phyloP scores from a whole-genome alignment of 2,113 vertebrate genomes.

The Rutilus rutilus region DNA sequence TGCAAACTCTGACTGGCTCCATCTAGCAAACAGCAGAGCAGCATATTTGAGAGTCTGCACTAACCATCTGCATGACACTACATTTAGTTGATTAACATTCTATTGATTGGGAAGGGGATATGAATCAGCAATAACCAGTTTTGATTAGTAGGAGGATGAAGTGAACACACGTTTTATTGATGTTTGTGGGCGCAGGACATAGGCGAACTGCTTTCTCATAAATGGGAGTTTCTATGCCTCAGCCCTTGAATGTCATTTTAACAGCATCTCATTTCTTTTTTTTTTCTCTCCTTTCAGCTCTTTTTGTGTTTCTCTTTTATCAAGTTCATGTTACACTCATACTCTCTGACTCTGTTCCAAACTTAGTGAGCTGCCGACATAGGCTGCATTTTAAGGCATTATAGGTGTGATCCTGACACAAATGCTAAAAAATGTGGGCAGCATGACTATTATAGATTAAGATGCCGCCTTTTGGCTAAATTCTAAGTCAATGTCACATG shows the following conservation, averaged over 20 bases:
- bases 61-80: slow-evolving; percentile 58
- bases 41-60: slow-evolving; percentile 47
- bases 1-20: slow-evolving; percentile 20
- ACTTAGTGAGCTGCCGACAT: background rate
- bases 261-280: slow-evolving; percentile 4
- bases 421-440: background rate
- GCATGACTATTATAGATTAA: background rate
- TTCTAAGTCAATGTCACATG: background rate
- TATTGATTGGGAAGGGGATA: slow-evolving; percentile 71
- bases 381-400: background rate
- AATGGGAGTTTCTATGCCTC: slow-evolving; percentile 55
- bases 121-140: slow-evolving; percentile 81
- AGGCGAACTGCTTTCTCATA: slow-evolving; percentile 70
- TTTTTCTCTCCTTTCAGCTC: slow-evolving; percentile 19
- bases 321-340: background rate
- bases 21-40: slow-evolving; percentile 35
- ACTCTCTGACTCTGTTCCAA: background rate
- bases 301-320: slow-evolving; percentile 13
- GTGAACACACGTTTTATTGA: slow-evolving; percentile 80
- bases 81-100: slow-evolving; percentile 82
- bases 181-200: slow-evolving; percentile 72
- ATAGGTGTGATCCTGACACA: background rate
- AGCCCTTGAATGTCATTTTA: background rate
- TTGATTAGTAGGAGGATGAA: slow-evolving; percentile 85
- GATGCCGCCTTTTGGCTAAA: background rate